Base-by-base conservation (phyloP, 1,140 invertebrate species). In the Cherax quadricarinatus region DNA sequence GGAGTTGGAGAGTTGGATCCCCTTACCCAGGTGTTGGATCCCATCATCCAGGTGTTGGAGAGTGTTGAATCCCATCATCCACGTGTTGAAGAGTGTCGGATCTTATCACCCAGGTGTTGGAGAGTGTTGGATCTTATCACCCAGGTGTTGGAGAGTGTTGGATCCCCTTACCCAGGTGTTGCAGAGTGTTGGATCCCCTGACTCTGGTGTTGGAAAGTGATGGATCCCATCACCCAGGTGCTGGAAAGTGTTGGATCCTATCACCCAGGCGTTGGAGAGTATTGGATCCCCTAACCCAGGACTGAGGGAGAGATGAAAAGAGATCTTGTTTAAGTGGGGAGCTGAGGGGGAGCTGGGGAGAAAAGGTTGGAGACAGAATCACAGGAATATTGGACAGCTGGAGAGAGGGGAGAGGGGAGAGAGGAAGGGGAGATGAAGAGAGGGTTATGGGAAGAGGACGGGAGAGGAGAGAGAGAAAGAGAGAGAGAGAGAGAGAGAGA, bases 301-400 rank as follows among this genome's bases (percentile, higher is more conserved):
- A 41, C 30, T 57, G 80, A 82, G 80, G 57, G 80, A 82, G 80
- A 82, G 80, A 53, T 41, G 57, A 24, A 82, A 57, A 82, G 80
- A 82, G 80, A 53, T 41, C 53, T 57, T 57, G 53, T 41, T 41
- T 41, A 41, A 14, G 53, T 9, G 53, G 53, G 53, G 53, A 57
- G 53, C 53, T 2, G 53, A 57, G 53, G 53, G 53, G 53, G 53
- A 9, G 3, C 7, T 57, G 12, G 53, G 12, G 53, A 57, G 53
- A 57, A 57, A 57, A 14, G 53, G 1, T 7, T 57, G 53, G 12
- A 57, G 53, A 57, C 12, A 57, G 4, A 57, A 57, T 9, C 12
- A 7, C 53, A 57, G 53, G 12, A 7, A 57, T 14, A 7, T 7
- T 9, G 53, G 6, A 57, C 53, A 57, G 53, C 6, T 7, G 12